Percentiles rank a stretch among this genome's conserved stretches.
These are phyloP conservation scores for Pocillopora verrucosa DNA, from an alignment of 64 coral and sea anemone species.

Conservation along the genomic window DNA sequence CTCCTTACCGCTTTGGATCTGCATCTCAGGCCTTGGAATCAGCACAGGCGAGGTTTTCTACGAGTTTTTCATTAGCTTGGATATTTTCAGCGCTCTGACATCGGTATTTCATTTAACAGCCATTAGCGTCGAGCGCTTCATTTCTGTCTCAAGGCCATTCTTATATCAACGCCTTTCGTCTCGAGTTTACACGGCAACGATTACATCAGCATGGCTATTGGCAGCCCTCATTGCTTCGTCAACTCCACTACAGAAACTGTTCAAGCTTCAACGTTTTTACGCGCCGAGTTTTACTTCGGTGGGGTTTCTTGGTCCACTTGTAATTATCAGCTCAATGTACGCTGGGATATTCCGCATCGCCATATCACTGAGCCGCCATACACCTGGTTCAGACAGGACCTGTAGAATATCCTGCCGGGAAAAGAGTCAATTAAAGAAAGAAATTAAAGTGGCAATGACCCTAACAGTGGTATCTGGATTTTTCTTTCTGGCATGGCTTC, in stretches of 20 bases:
- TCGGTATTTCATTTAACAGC: slow-evolving; percentile 44
- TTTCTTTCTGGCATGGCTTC: slow-evolving; percentile 45
- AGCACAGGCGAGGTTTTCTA: background rate
- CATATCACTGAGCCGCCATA: background rate
- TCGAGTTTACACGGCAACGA: background rate
- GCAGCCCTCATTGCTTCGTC: slow-evolving; percentile 1
- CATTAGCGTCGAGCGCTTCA: slow-evolving; percentile 29
- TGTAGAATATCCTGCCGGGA: background rate
- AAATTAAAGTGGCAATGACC: slow-evolving; percentile 43
- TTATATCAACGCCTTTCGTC: slow-evolving; percentile 6
- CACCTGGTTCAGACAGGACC: background rate
- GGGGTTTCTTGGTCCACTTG: slow-evolving; percentile 11
- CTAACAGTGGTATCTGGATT: slow-evolving; percentile 30
- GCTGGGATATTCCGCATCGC: slow-evolving; percentile 47
- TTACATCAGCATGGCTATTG: slow-evolving; percentile 10
- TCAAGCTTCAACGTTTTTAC: background rate
- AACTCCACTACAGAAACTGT: slow-evolving; percentile 4
- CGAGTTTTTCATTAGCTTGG: slow-evolving; percentile 23
- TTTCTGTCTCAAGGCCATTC: slow-evolving; percentile 28
- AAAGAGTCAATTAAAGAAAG: slow-evolving; percentile 10
- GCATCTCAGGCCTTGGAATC: slow-evolving; percentile 4
- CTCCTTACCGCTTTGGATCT: background rate
- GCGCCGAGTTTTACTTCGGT: background rate
- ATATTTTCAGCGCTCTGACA: slow-evolving; percentile 26
- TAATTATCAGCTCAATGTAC: slow-evolving; percentile 37